A percentile compares a stretch with the other conserved stretches of the same genome.
These are phyloP conservation scores for Thaleichthys pacificus DNA, from an alignment of 2,797 vertebrate genomes.

Conservation along the genomic window DNA sequence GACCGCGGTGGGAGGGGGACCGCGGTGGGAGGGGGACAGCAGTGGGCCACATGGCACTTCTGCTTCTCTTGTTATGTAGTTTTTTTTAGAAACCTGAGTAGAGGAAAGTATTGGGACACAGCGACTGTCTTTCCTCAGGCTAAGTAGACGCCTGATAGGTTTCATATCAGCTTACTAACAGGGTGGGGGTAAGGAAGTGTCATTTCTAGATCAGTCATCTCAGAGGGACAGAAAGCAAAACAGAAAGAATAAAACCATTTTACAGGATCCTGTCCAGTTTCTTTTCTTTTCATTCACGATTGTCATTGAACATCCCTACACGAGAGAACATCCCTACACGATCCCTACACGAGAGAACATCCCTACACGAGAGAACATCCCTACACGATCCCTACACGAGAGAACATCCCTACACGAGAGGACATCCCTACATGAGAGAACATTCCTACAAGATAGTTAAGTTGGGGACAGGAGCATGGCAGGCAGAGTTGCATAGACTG, in stretches of 20 bases:
- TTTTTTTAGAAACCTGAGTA: too few relatives aligned
- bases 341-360: neutral
- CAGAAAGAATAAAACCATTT: slow-evolving; percentile 75
- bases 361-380: neutral
- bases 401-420: neutral
- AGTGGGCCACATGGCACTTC: too few relatives aligned
- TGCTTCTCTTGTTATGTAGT: too few relatives aligned
- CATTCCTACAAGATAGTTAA: neutral
- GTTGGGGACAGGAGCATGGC: too few relatives aligned
- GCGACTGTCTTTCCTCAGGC: slow-evolving; percentile 56
- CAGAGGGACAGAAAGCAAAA: slow-evolving; percentile 55
- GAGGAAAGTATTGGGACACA: slow-evolving; percentile 30
- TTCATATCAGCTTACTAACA: slow-evolving; percentile 69
- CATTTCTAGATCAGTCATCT: slow-evolving; percentile 74
- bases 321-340: neutral
- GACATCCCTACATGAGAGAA: neutral
- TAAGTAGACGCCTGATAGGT: slow-evolving; percentile 60
- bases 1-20: neutral
- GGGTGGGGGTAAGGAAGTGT: slow-evolving; percentile 40
- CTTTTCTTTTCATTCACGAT: slow-evolving; percentile 32
- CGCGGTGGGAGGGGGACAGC: neutral
- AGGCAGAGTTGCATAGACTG: too few relatives aligned
- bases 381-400: neutral
- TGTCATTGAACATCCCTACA: neutral
- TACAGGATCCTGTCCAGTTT: slow-evolving; percentile 65